phyloP scores from a whole-genome alignment of 2,888 invertebrate genomes.

The Hydriomena furcata region DNA sequence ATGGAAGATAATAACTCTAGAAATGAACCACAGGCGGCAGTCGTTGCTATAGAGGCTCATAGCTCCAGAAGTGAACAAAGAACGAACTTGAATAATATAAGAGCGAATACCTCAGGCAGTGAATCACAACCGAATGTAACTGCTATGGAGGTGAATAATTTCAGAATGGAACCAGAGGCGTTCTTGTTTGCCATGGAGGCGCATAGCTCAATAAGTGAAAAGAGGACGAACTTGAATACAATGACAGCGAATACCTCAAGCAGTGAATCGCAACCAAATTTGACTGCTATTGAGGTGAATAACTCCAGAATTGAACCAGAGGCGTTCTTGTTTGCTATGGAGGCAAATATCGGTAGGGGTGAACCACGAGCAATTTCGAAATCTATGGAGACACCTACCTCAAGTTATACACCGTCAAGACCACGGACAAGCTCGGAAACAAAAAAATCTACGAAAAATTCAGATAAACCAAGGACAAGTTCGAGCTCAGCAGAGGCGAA shows the following conservation, averaged over 20 bases:
- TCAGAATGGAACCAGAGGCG: not conserved
- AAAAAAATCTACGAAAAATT: not conserved
- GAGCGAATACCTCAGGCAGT: not conserved
- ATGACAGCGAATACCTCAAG: not conserved
- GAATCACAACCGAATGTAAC: not conserved
- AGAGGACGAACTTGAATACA: not conserved
- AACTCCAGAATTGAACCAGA: not conserved
- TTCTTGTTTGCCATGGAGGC: not conserved
- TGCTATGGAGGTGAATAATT: not conserved
- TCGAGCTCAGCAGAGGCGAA: not conserved
- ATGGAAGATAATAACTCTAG: not conserved
- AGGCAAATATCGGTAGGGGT: not conserved
- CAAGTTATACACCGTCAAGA: not conserved
- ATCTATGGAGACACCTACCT: not conserved
- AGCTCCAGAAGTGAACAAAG: not conserved
- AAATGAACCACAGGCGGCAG: not conserved
- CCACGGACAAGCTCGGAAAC: not conserved
- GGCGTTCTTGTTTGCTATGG: not conserved
- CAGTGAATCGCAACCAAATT: not conserved
- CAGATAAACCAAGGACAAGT: not conserved
- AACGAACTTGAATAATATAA: not conserved
- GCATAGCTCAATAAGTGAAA: not conserved
- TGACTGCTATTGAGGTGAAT: not conserved
- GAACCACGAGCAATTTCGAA: not conserved
- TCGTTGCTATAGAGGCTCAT: not conserved